These are phyloP conservation scores for Puma concolor DNA, from an alignment of 2,113 vertebrate genomes.

Conservation along the genomic window DNA sequence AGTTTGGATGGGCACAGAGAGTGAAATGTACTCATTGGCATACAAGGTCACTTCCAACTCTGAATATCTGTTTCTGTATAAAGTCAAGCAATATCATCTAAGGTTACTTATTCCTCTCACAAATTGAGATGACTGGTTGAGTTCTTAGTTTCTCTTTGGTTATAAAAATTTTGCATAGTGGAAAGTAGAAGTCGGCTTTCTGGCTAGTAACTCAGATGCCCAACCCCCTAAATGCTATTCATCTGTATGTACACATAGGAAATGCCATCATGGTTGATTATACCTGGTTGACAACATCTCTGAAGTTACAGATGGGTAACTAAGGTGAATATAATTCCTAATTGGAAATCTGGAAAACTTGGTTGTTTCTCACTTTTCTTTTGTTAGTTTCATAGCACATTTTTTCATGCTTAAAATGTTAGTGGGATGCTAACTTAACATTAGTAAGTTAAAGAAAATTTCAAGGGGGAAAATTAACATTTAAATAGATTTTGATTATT, in stretches of 20 bases:
- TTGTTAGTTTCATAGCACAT: slow-evolving; percentile 5
- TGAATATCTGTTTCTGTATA: background rate
- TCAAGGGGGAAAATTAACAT: slow-evolving; percentile 53
- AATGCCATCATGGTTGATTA: background rate
- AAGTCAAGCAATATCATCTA: slow-evolving; percentile 31
- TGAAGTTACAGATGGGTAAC: background rate
- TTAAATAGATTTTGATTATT: slow-evolving; percentile 53
- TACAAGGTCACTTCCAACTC: background rate
- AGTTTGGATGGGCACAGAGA: background rate
- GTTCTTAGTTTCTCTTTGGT: slow-evolving; percentile 12
- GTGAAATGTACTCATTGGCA: background rate
- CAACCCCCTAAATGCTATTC: background rate
- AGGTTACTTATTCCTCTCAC: background rate
- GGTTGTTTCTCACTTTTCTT: background rate
- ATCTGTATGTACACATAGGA: background rate
- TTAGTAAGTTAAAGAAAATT: slow-evolving; percentile 46
- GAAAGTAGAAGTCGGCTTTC: background rate
- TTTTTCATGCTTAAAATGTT: slow-evolving; percentile 43
- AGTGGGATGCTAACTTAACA: slow-evolving; percentile 4
- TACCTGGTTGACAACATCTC: background rate
- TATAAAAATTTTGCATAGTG: slow-evolving; percentile 4
- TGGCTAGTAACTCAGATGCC: background rate
- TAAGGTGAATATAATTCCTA: slow-evolving; percentile 23
- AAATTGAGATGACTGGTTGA: background rate
- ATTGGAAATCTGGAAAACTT: background rate